Evolutionary conservation across 2,888 invertebrate genomes (phyloP).

Genomic region (Limnephilus rhombicus): DNA sequence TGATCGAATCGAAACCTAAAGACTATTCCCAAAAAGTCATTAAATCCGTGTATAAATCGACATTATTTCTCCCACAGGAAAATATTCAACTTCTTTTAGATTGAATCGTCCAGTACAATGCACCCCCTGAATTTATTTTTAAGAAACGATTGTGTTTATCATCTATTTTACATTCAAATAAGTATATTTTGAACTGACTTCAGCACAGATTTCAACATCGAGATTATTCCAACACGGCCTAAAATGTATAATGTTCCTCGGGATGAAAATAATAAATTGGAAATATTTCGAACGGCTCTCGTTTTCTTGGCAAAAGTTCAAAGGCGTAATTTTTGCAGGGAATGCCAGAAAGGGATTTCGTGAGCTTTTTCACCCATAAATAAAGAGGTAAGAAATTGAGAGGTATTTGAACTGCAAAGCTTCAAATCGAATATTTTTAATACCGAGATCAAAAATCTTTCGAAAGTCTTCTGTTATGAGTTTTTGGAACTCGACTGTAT

Average conservation of each 20-base stretch:
- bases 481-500: too few relatives aligned
- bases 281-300: not conserved
- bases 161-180: not conserved
- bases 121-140: not conserved
- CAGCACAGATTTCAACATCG: not conserved
- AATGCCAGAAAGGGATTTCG: not conserved
- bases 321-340: not conserved
- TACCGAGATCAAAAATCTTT: not conserved
- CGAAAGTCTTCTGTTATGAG: not conserved
- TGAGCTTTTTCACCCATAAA: not conserved
- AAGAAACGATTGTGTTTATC: not conserved
- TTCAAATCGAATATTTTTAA: not conserved
- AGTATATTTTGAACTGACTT: not conserved
- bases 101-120: not conserved
- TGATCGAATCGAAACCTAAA: too few relatives aligned
- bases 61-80: not conserved
- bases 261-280: not conserved
- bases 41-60: not conserved
- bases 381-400: slow-evolving; percentile 19
- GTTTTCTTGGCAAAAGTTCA: slow-evolving; percentile 6
- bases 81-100: not conserved
- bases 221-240: not conserved
- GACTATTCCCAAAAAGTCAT: not conserved
- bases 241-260: not conserved
- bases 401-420: not conserved